Evolutionary conservation across 2,113 vertebrate genomes (phyloP), one percentile per base, ranked within the genome.

Genomic region (Sylvia atricapilla): DNA sequence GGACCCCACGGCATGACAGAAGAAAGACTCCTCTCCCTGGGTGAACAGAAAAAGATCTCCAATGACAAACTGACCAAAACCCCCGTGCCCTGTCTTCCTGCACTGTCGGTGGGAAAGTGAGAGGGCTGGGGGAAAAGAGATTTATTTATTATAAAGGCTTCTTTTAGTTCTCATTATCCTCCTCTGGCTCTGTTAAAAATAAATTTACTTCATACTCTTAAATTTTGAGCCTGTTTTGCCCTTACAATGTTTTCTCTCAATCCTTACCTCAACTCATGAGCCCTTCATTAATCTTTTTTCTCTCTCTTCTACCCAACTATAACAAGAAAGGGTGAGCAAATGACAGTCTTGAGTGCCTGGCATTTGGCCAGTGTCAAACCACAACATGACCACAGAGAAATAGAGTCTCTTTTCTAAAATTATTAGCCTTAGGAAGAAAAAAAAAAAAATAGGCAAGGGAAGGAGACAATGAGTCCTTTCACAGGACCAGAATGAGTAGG

Each of bases 31-130:
- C 23, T 68, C 16, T 68, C 24, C 23, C 44, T 49, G 33, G 27
- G 44, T 0, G 1, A 67, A 19, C 33, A 35, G 44, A 49, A 35
- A 2, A 4, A 35, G 6, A 35, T 49, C 24, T 35, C 16, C 0
- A 47, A 8, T 35, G 33, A 35, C 1, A 0, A 68, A 49, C 17
- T 20, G 44, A 49, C 44, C 64, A 14, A 68, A 14, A 35, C 15
- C 23, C 33, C 23, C 33, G 14, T 2, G 3, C 66, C 6, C 6
- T 68, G 33, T 27, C 33, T 27, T 1, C 66, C 31, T 20, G 33
- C 10, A 3, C 33, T 35, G 9, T 10, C 10, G 4, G 33, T 27
- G 17, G 22, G 16, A 47, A 67, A 2, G 22, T 5, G 31, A 22
- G 22, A 24, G 9, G 33, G 15, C 33, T 35, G 17, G 16, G 24